Evolutionary conservation across 2,888 invertebrate species (phyloP), one percentile per base, ranked within the genome.

Genomic region (Agrotis segetum): DNA sequence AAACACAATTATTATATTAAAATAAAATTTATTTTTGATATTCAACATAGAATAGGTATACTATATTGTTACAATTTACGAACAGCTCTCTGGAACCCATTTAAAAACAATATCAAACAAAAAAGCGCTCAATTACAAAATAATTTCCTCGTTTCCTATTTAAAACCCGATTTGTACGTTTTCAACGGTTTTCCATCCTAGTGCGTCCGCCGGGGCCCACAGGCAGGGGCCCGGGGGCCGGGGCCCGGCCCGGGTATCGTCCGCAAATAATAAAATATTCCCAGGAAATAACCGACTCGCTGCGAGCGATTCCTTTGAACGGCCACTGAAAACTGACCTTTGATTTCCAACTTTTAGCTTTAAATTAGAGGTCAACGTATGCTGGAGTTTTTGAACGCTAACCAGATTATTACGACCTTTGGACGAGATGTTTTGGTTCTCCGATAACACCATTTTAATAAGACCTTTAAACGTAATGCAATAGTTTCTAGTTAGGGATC

Each of bases 191-290:
- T 78, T 74, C 81, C 78, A 24, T 58, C 34, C 61, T 67, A 71
- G 71, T 75, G 74, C 71, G 71, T 71, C 56, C 50, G 49, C 61
- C 63, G 53, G 63, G 56, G 40, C 67, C 46, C 24, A 16, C 19
- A 7, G 5, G n/a, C 17, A 16, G 29, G 13, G 19, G 24, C n/a
- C 7, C 14, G 50, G 49, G 49, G 3, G 49, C 3, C 16, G 19
- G 44, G 47, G 24, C 3, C 21, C 52, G 64, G 34, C 60, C 44
- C 24, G 56, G 56, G 53, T 64, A 59, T 74, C 74, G 61, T 77
- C 73, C 79, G 56, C 84, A 75, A 71, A 80, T 85, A 83, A 85
- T 81, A 83, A 83, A 85, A 77, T 80, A 75, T 81, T 74, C 67
- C 67, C 58, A 75, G 71, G 81, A 85, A 81, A 83, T 81, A 78